Conservation (phyloP, 2,113 vertebrate genomes). For the Nesoenas mayeri region DNA sequence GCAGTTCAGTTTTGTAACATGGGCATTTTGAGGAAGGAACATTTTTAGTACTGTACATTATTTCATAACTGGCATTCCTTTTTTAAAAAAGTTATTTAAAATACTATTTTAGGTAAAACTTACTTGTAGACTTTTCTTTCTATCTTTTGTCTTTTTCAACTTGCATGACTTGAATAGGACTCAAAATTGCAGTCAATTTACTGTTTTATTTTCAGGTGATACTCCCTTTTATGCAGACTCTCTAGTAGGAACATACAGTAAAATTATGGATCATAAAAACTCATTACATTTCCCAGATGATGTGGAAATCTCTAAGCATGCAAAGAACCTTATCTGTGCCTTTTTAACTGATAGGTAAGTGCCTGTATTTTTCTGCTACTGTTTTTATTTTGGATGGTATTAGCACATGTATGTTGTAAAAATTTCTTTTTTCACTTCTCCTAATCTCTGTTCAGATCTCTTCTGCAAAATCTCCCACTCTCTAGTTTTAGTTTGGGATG, state of each 20-base stretch:
- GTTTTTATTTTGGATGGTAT: neutral
- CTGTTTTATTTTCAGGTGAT: conserved; percentile 82
- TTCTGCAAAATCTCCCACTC: neutral
- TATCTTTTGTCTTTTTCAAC: neutral
- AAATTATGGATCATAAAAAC: conserved; percentile 99
- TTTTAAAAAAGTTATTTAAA: neutral
- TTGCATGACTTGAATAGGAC: neutral
- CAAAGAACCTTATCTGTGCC: conserved; percentile 97
- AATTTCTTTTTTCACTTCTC: neutral
- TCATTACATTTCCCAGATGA: conserved; percentile 96
- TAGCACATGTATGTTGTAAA: neutral
- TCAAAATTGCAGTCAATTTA: neutral
- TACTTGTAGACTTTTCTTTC: neutral
- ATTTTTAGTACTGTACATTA: neutral
- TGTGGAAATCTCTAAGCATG: conserved; percentile 96
- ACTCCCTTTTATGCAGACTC: conserved; percentile 99
- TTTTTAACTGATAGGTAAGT: conserved; percentile 95
- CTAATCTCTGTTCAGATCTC: neutral
- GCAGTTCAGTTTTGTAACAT: neutral
- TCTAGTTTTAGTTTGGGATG: neutral
- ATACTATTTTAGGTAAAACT: neutral
- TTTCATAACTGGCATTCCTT: neutral
- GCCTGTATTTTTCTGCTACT: neutral
- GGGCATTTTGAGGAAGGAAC: neutral
- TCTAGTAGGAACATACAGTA: conserved; percentile 97